Base-by-base conservation (phyloP, 2,113 vertebrate species). In the Phylloscopus trochiloides region DNA sequence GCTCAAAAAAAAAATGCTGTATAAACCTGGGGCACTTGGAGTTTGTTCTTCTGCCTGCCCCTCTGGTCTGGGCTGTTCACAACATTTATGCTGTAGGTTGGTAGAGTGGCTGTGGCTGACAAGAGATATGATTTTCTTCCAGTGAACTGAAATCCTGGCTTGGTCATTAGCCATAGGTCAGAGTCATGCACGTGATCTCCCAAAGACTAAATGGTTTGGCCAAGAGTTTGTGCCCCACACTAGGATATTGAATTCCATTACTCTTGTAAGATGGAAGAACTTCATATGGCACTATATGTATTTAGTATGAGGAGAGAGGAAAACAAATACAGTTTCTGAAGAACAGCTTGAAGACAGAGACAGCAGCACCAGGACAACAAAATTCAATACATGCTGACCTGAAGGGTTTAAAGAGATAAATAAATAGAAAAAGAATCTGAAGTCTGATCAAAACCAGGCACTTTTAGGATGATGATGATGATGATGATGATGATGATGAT, bases 401-500 rank as follows among this genome's bases (percentile, higher is more conserved):
- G 54, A 86, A 58, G 34, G 54, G 13, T 70, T 26, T 34, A 12
- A 71, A 45, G 22, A 76, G 62, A 74, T 21, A 42, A 40, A 63
- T 34, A 42, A 31, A 57, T 36, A 31, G 28, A 13, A 58, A 43
- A 31, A 48, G 42, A 65, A 34, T 86, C 48, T 52, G 12, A 73
- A 76, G 32, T 95, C 87, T 90, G 92, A 91, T 97, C 38, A 96
- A 96, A 94, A 98, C 58, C 93, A 96, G 66, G 24, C 72, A 83
- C 65, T 97, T 97, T 96, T 84, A 80, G 62, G 59, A 96, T 28
- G 17, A 95, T 76, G 67, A 24, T n/a, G 21, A 95, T 81, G 51
- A 18, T 26, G 68, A 67, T 88, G 79, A 83, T 28, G 17, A 95
- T 76, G 67, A 24, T n/a, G 21, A 95, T 81, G 51, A 18, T 26